Base-by-base conservation (phyloP, 2,888 invertebrate genomes). In the Athetis lepigone region DNA sequence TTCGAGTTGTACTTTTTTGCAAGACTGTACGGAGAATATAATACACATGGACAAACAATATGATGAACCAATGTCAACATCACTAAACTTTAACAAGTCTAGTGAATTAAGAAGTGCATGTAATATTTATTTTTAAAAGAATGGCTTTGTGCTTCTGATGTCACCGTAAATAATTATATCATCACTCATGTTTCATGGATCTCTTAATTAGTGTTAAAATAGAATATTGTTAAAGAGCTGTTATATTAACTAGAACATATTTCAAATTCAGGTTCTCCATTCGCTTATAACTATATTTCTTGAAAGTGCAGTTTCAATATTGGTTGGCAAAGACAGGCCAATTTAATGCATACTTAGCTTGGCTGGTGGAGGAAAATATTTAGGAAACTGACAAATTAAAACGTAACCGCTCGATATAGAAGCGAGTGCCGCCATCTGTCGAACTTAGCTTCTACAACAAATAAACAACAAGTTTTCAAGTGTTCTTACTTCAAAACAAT, bases 231-330 rank as follows among this genome's bases (percentile, higher is more conserved):
- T 43, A 52, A 37, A 21, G 50, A 42, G 33, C 8, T 45, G 19
- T 56, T 61, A 51, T 54, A 33, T 50, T 56, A 42, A 29, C 23
- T 40, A 33, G 42, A 66, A 61, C 71, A 67, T 77, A 75, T 79
- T 79, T 75, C 77, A 75, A 79, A 77, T 77, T 65, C 56, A 55
- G 80, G 70, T 73, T 64, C 8, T 58, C 57, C 29, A 23, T 40
- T 47, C 18, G 11, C 29, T 55, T 50, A 55, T 62, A 33, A 33
- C 13, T 13, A 21, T 11, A 40, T 19, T 36, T 50, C 8, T 40
- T 21, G 18, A 18, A 42, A 56, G 29, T 29, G 27, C 40, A 25
- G 50, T 60, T 66, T 73, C 42, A 18, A 13, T 42, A 36, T 36
- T 27, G 7, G 16, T 18, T 39, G n/a, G 29, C 46, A 19, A 27